Conservation (phyloP, 1,140 invertebrate species). For the Asbolus verrucosus region DNA sequence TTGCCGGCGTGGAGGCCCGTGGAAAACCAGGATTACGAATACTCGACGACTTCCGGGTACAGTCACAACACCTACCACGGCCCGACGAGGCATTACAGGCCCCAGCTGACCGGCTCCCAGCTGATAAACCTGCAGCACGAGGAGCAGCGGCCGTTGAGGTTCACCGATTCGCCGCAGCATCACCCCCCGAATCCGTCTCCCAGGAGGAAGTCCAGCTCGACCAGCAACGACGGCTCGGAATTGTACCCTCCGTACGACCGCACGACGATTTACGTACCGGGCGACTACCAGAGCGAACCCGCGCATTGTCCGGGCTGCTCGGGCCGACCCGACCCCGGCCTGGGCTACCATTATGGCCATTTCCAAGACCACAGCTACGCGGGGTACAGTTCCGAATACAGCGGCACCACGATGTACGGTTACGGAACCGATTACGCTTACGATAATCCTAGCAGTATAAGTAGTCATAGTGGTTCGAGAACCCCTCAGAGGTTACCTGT, state of each 20-base stretch:
- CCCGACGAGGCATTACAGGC: slow-evolving; percentile 81
- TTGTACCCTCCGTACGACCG: slow-evolving; percentile 66
- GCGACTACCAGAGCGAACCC: slow-evolving; percentile 64
- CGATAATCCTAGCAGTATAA: slow-evolving; percentile 70
- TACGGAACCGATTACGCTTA: slow-evolving; percentile 68
- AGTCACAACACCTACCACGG: slow-evolving; percentile 94
- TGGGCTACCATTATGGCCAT: slow-evolving; percentile 54
- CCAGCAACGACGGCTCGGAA: slow-evolving; percentile 73
- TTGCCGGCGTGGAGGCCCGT: slow-evolving; percentile 60
- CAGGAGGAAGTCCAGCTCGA: slow-evolving; percentile 75
- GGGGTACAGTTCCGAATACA: slow-evolving; percentile 64
- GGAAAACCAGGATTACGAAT: slow-evolving; percentile 68
- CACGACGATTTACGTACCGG: slow-evolving; percentile 69
- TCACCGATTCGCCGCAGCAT: slow-evolving; percentile 83
- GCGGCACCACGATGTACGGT: slow-evolving; percentile 61
- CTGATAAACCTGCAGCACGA: slow-evolving; percentile 66
- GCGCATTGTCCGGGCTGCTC: slow-evolving; percentile 49
- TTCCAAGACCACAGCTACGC: slow-evolving; percentile 57
- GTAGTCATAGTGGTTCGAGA: slow-evolving; percentile 67
- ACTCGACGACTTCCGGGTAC: slow-evolving; percentile 72
- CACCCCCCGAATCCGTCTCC: slow-evolving; percentile 78
- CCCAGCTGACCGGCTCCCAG: slow-evolving; percentile 69
- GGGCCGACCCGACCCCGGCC: slow-evolving; percentile 37
- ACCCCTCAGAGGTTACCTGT: slow-evolving; percentile 66
- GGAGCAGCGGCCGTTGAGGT: slow-evolving; percentile 76